Conservation (phyloP, 2,113 vertebrate genomes). For the Halcyon malimbica region DNA sequence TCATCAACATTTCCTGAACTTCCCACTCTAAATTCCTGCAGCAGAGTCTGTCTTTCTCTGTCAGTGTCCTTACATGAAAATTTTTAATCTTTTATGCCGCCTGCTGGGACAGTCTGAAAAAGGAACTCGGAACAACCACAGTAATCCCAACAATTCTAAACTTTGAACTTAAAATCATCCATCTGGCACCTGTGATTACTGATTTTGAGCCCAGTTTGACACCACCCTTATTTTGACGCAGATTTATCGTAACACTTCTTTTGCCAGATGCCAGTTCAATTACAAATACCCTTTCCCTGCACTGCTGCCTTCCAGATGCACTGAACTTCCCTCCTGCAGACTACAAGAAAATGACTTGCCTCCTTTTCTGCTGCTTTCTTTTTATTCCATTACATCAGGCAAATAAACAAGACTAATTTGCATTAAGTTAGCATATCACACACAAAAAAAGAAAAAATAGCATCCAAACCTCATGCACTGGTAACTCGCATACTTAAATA, state of each 20-base stretch:
- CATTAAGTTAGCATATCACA: neutral
- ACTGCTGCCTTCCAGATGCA: slow-evolving; percentile 48
- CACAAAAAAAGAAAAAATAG: neutral
- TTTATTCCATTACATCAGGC: neutral
- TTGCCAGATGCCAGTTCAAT: slow-evolving; percentile 32
- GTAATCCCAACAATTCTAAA: slow-evolving; percentile 5
- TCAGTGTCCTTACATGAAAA: neutral
- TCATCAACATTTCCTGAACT: neutral
- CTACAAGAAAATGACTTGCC: slow-evolving; percentile 1
- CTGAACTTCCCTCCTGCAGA: slow-evolving; percentile 15
- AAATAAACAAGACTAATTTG: slow-evolving; percentile 4
- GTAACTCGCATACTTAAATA: neutral
- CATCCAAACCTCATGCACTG: neutral
- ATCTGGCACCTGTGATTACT: slow-evolving; percentile 18
- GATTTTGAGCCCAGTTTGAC: slow-evolving; percentile 11
- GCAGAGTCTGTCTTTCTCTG: neutral
- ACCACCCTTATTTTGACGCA: slow-evolving; percentile 4
- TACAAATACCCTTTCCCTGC: neutral
- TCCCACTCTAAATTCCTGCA: neutral
- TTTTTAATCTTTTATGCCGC: neutral
- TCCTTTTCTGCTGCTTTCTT: neutral
- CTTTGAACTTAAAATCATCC: slow-evolving; percentile 7
- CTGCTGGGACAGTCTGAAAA: neutral
- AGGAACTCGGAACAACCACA: neutral
- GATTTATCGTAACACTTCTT: slow-evolving; percentile 25